Evolutionary conservation across 2,113 vertebrate species (phyloP), one percentile per base, ranked within the genome.

Genomic region (Nothocercus nigrocapillus): DNA sequence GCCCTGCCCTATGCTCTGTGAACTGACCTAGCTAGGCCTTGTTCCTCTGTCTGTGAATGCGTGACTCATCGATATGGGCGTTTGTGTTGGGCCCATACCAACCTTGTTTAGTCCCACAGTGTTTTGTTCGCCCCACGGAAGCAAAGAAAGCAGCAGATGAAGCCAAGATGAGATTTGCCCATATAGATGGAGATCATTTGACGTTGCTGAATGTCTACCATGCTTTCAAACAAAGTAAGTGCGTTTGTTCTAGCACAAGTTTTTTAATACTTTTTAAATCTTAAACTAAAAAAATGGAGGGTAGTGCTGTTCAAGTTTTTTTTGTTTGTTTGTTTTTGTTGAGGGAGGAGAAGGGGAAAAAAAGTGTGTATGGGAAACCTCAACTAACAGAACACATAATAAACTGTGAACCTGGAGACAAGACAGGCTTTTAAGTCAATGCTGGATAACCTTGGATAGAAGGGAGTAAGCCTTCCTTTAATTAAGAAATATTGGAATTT

Each of bases 101-200:
- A 99, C 99, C 99, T 99, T 99, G 99, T 99, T 99, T 99, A 99
- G 99, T 99, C 99, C 99, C 99, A 98, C 99, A 99, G 99, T 99
- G 99, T 98, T 99, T 99, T 98, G 99, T 99, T 97, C 99, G 99
- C 90, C 99, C 99, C 97, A 99, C 98, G 98, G 99, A 99, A 98
- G 99, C 99, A 98, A 99, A 98, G 98, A 99, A 99, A 99, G 98
- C 98, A 86, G 99, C 99, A 34, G 99, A 99, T 97, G 99, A 99
- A 98, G 98, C 99, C 98, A 99, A 99, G 98, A 99, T 99, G 99
- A 98, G 99, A 96, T 99, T 99, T 93, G 99, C 99, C 97, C 99
- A 99, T 98, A 99, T 99, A 97, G 99, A 99, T 97, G 99, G 99
- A 96, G 99, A 99, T 98, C 99, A 99, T 98, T 97, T 99, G 98